Base-by-base conservation (phyloP, 2,797 vertebrate genomes). In the Rhadinocentrus ornatus region DNA sequence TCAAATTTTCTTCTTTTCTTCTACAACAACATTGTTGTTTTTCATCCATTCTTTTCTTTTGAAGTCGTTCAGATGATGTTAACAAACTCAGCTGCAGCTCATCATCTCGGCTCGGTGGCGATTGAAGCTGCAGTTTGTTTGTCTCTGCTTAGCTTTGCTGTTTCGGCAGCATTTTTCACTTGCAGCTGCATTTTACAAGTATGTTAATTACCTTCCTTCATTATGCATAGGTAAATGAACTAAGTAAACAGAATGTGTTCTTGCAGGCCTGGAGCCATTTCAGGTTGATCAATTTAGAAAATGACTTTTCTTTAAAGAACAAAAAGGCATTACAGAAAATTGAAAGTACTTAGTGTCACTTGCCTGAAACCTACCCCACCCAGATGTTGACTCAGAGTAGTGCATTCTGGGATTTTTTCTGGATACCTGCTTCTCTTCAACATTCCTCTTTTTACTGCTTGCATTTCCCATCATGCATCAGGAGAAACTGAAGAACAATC, bases 121-220 rank as follows among this genome's bases (percentile, higher is more conserved):
- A 8, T 34, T 34, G 8, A 34, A 34, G 37, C 3, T 77, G 55
- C 62, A 56, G 55, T 37, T 50, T 32, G 0, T 29, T 39, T 32
- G 27, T 27, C 35, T 52, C 1, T 82, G n/a, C n/a, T 71, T 68
- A 60, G 83, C 73, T 71, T 3, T 2, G 48, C 62, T 0, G 37
- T 73, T 69, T 61, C 5, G 27, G 31, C 68, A n/a, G 15, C 54
- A 22, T 66, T 67, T 31, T 50, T 35, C 24, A 60, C 57, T 66
- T 46, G 46, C 16, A 22, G 56, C 69, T 20, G 57, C 58, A 3
- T 72, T 79, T 76, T 79, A 79, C 81, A 65, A 77, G 53, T 54
- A 41, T 71, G 65, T 82, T 86, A 82, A 86, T 88, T 80, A 81
- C 66, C 69, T 69, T 0, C 31, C 69, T 62, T 66, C 60, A 44